phyloP scores from a whole-genome alignment of 2,113 vertebrate species.

The Oostethus manadensis region DNA sequence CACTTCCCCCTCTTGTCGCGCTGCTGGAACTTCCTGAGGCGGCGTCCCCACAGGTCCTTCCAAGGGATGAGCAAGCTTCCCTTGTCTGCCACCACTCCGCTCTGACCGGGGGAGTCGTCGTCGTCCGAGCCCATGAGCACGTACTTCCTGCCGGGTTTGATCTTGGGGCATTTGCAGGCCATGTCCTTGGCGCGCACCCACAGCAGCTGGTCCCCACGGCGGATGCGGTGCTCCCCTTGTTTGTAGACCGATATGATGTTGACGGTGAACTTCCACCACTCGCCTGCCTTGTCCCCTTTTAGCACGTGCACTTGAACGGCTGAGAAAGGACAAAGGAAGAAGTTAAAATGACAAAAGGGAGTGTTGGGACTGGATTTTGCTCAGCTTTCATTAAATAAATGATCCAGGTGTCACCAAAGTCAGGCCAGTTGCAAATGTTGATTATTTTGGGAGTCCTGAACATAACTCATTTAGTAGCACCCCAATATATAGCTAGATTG shows the following conservation, averaged over 20 bases:
- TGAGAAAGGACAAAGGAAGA: constrained; percentile 33
- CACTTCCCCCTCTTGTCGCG: constrained; percentile 98
- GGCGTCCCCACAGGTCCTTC: constrained; percentile 95
- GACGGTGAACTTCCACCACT: constrained; percentile 99
- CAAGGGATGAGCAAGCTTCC: constrained; percentile 96
- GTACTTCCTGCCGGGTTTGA: constrained; percentile 95
- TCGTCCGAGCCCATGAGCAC: constrained; percentile 87
- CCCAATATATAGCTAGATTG: too few relatives aligned
- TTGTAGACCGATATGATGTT: constrained; percentile 98
- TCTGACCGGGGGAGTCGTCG: constrained; percentile 92
- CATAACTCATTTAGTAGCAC: too few relatives aligned
- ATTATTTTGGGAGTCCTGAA: too few relatives aligned
- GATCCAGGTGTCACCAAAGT: too few relatives aligned
- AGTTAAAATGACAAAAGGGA: too few relatives aligned
- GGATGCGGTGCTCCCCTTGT: constrained; percentile 89
- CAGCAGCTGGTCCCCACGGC: constrained; percentile 92
- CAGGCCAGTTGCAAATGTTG: too few relatives aligned
- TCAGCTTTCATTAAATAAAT: too few relatives aligned
- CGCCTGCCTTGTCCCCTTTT: constrained; percentile 89
- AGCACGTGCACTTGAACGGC: constrained; percentile 93
- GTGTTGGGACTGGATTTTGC: too few relatives aligned
- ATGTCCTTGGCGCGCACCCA: constrained; percentile 96
- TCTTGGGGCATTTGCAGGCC: constrained; percentile 94
- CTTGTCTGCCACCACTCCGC: constrained; percentile 93
- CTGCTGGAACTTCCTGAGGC: constrained; percentile 97